Percentiles rank a stretch among this genome's conserved stretches.
phyloP scores from a whole-genome alignment of 2,888 invertebrate species.

The Phyllotreta cruciferae region DNA sequence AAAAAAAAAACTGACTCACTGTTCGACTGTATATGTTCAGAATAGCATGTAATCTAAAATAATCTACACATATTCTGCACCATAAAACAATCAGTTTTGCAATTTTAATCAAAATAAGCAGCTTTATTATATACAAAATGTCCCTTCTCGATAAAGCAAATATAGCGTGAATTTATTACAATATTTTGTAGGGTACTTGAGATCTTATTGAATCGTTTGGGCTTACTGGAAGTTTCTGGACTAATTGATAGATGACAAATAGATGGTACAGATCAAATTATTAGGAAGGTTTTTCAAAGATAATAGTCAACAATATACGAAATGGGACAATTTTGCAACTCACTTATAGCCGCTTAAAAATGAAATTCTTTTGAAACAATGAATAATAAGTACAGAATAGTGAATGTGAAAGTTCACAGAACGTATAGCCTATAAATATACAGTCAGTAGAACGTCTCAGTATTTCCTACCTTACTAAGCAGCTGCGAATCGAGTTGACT shows the following conservation, averaged over 20 bases:
- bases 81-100: slow-evolving; percentile 15
- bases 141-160: no score
- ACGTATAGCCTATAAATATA: slow-evolving; percentile 6
- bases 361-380: no score
- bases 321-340: no score
- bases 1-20: slow-evolving; percentile 51
- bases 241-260: neutral
- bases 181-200: neutral
- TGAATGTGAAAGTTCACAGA: slow-evolving; percentile 4
- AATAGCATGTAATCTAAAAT: slow-evolving; percentile 43
- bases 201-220: no score
- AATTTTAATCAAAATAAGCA: neutral
- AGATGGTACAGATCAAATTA: no score
- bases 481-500: slow-evolving; percentile 77
- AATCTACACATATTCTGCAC: slow-evolving; percentile 45
- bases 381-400: slow-evolving; percentile 23
- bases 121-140: neutral
- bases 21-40: slow-evolving; percentile 47
- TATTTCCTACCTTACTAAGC: slow-evolving; percentile 66
- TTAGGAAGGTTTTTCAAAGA: no score
- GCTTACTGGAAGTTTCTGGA: neutral
- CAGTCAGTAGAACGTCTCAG: slow-evolving; percentile 60
- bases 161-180: neutral
- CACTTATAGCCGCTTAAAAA: neutral
- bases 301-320: no score